Percentiles rank a stretch among this genome's conserved stretches.
phyloP scores from a whole-genome alignment of 2,888 invertebrate genomes.

The Margaritifera margaritifera region DNA sequence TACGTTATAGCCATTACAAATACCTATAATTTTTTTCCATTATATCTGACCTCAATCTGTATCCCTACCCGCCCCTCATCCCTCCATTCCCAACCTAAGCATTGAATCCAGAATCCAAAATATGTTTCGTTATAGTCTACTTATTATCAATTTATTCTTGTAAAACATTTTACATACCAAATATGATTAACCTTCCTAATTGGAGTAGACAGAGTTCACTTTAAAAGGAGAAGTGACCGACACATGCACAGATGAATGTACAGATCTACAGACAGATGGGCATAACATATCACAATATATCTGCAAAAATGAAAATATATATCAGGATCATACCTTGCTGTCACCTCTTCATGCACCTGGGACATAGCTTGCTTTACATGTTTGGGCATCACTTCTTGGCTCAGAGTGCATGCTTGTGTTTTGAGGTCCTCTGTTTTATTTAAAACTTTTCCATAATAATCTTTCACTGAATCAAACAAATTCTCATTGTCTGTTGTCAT shows the following conservation, averaged over 20 bases:
- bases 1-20: too few species aligned
- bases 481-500: background rate
- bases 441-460: conserved; percentile 59
- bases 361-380: conserved; percentile 40
- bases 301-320: background rate
- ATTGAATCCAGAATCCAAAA: too few species aligned
- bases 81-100: too few species aligned
- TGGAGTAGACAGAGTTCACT: background rate
- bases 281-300: background rate
- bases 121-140: too few species aligned
- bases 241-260: background rate
- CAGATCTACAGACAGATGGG: background rate
- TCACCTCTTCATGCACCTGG: conserved; percentile 56
- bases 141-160: too few species aligned
- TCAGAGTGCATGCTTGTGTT: conserved; percentile 48
- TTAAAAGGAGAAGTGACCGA: background rate
- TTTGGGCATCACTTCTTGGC: conserved; percentile 27
- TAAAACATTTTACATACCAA: too few species aligned
- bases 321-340: conserved; percentile 36
- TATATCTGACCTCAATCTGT: too few species aligned
- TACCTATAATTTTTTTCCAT: too few species aligned
- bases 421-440: conserved; percentile 45
- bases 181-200: too few species aligned
- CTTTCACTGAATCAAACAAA: conserved; percentile 34
- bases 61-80: too few species aligned